Percentiles rank a stretch among this genome's conserved stretches.
Evolutionary conservation across 2,113 vertebrate genomes (phyloP).

Genomic region (Peromyscus californicus): DNA sequence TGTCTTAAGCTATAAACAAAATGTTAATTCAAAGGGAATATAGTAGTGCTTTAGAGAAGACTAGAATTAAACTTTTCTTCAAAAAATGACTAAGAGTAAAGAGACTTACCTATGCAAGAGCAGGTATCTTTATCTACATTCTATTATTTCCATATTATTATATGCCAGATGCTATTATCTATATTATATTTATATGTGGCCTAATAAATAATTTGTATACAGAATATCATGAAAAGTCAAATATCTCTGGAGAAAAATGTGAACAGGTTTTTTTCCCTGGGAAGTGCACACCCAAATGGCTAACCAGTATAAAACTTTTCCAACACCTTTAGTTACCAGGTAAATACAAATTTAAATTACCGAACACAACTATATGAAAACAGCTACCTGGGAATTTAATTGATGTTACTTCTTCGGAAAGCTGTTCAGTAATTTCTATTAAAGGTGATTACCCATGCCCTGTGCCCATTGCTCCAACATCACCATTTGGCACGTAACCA

Average conservation of each 20-base stretch:
- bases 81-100: background rate
- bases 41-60: background rate
- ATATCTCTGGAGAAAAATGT: background rate
- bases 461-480: background rate
- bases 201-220: background rate
- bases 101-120: background rate
- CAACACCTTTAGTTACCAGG: background rate
- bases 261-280: background rate
- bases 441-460: background rate
- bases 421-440: background rate
- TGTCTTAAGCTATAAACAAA: background rate
- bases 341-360: background rate
- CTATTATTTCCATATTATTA: background rate
- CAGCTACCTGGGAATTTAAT: background rate
- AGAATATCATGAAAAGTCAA: background rate
- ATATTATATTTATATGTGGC: background rate
- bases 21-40: background rate
- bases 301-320: background rate
- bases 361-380: background rate
- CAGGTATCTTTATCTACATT: background rate
- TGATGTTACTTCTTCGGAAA: background rate
- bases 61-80: background rate
- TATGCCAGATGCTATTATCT: background rate
- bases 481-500: background rate
- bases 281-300: background rate